Percentiles rank a stretch among this genome's conserved stretches.
phyloP scores from a whole-genome alignment of 2,797 vertebrate species.

The Silurus lanzhouensis region DNA sequence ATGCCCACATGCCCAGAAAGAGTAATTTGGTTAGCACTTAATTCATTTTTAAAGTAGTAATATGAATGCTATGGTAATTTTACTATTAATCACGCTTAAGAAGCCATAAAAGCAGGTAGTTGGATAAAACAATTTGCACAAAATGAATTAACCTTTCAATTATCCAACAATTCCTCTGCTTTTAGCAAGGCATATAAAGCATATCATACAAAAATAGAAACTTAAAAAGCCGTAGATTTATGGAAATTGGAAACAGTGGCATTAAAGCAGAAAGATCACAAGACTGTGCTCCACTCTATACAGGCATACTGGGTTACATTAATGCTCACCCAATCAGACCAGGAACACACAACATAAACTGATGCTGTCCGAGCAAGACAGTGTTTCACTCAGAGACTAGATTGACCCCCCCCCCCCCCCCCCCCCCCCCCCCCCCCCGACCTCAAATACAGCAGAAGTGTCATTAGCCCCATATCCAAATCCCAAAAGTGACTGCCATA shows the following conservation, averaged over 20 bases:
- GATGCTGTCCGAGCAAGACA: constrained; percentile 23
- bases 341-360: neutral
- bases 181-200: neutral
- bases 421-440: neutral
- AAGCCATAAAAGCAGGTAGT: neutral
- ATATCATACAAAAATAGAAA: neutral
- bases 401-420: neutral
- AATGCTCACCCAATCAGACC: neutral
- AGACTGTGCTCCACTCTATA: neutral
- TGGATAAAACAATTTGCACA: neutral
- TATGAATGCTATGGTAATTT: neutral
- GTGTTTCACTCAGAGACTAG: constrained; percentile 16
- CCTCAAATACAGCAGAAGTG: constrained; percentile 32
- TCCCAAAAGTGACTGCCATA: constrained; percentile 17
- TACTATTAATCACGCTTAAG: neutral
- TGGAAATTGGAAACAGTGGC: neutral
- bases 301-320: neutral
- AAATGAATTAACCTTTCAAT: constrained; percentile 14
- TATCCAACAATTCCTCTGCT: neutral
- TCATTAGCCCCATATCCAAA: constrained; percentile 42
- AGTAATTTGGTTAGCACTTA: constrained; percentile 2
- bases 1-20: neutral
- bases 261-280: neutral
- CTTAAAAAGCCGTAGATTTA: neutral
- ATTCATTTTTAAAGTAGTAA: neutral